Evolutionary conservation across 1,140 invertebrate genomes (phyloP), one percentile per base, ranked within the genome.

Genomic region (Pseudobourletiella spinata): DNA sequence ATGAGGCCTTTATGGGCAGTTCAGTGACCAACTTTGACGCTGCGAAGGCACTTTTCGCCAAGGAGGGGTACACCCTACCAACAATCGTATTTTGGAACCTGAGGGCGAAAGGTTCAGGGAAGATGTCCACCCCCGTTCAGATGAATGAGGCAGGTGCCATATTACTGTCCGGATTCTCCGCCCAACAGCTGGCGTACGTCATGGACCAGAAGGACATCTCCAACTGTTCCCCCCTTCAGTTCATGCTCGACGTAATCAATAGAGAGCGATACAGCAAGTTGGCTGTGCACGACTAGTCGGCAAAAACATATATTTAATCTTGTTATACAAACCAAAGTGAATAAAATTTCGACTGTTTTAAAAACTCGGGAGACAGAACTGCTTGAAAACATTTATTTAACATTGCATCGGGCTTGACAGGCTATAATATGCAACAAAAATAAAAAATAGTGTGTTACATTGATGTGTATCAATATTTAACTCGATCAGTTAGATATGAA

Each of bases 41-140:
- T 3, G 61, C 65, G 1, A 66, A 66, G 28, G 26, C 18, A 18
- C 30, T 48, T 16, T 67, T 69, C 18, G 18, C 26, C 14, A 6
- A 55, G 46, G 44, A 35, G 1, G 58, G 61, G 1, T 69, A 67
- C 48, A 28, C 8, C 8, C 18, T 69, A 2, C 67, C 67, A 15
- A 46, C 63, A 28, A 67, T 69, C 30, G 54, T 67, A 6, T 67
- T 67, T 32, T 69, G 67, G 67, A 69, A 69, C 43, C 57, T 69
- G 24, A 25, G 67, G 8, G 61, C 39, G 20, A 14, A 54, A 14
- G 18, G 22, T 4, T 16, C 20, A 8, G 32, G 32, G 8, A 39
- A 39, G 32, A 39, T n/a, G 60, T 60, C 3, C 18, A 57, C 1
- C 58, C 67, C 0, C 30, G 54, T 67, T 1, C 57, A 59, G 24